Conservation (phyloP, 2,888 invertebrate species). For the Apodemia hepburni region DNA sequence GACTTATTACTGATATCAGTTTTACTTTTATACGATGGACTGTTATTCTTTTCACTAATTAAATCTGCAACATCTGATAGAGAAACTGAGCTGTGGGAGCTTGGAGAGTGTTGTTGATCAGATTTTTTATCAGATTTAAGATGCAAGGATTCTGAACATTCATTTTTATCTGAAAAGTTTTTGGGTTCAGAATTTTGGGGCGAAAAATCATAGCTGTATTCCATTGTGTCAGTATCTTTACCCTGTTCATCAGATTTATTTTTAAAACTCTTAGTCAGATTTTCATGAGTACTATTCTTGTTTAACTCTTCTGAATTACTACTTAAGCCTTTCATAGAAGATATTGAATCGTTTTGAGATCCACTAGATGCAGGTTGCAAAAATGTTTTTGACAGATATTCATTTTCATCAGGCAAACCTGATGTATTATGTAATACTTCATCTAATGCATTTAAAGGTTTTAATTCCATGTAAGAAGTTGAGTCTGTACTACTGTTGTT, state of each 20-base stretch:
- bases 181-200: conserved; percentile 41
- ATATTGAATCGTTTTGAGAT: conserved; percentile 38
- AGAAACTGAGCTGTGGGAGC: conserved; percentile 62
- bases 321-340: conserved; percentile 41
- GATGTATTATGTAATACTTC: conserved; percentile 54
- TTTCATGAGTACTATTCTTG: conserved; percentile 39
- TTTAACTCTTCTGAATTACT: conserved; percentile 42
- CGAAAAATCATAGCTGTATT: conserved; percentile 66
- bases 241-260: conserved; percentile 41
- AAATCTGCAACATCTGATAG: conserved; percentile 70
- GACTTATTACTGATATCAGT: conserved; percentile 35
- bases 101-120: conserved; percentile 43
- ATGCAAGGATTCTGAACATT: conserved; percentile 13
- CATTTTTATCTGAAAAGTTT: conserved; percentile 35
- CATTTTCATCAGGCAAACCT: conserved; percentile 43
- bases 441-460: conserved; percentile 54
- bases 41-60: conserved; percentile 57
- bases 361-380: conserved; percentile 28
- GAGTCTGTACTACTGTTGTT: conserved; percentile 63
- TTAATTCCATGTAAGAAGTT: conserved; percentile 66
- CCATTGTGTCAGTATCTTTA: conserved; percentile 51
- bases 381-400: conserved; percentile 21
- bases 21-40: conserved; percentile 32
- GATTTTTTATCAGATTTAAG: conserved; percentile 18
- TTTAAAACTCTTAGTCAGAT: conserved; percentile 36